Percentiles rank a stretch among this genome's conserved stretches.
Evolutionary conservation across 2,113 vertebrate species (phyloP).

Genomic region (Anseranas semipalmata): DNA sequence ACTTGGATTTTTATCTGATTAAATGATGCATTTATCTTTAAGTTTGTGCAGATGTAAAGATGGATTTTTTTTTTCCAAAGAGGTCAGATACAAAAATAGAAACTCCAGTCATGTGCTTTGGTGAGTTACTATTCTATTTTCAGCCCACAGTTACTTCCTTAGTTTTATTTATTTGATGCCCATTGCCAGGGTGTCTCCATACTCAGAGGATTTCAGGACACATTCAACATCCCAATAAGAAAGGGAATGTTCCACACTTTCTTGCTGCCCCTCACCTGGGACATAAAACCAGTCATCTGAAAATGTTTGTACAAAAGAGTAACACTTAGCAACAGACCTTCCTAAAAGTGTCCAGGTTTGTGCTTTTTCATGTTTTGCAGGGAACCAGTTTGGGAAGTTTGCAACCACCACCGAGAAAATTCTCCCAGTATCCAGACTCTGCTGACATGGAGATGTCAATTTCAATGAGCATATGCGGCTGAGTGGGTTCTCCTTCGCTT

Average conservation of each 20-base stretch:
- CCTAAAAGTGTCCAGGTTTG: not conserved
- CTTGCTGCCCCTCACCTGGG: not conserved
- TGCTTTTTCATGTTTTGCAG: not conserved
- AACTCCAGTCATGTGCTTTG: not conserved
- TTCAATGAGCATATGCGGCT: not conserved
- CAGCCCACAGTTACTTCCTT: not conserved
- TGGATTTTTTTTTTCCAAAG: not conserved
- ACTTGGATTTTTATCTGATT: not conserved
- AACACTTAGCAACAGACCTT: not conserved
- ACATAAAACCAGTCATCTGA: not conserved
- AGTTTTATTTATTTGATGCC: not conserved
- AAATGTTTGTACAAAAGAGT: not conserved
- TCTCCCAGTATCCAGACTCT: not conserved
- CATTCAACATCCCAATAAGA: not conserved
- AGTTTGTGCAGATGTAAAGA: not conserved
- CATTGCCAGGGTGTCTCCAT: not conserved
- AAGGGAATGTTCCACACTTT: not conserved
- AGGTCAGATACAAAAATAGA: not conserved
- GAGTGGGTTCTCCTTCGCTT: not conserved
- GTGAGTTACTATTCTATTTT: conserved; percentile 1
- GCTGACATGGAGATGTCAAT: not conserved
- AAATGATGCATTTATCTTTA: not conserved
- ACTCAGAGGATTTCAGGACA: not conserved
- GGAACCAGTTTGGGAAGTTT: not conserved
- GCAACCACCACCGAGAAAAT: not conserved